A percentile compares a stretch with the other conserved stretches of the same genome.
Evolutionary conservation across 2,888 invertebrate genomes (phyloP).

Genomic region (Saturnia japonica): DNA sequence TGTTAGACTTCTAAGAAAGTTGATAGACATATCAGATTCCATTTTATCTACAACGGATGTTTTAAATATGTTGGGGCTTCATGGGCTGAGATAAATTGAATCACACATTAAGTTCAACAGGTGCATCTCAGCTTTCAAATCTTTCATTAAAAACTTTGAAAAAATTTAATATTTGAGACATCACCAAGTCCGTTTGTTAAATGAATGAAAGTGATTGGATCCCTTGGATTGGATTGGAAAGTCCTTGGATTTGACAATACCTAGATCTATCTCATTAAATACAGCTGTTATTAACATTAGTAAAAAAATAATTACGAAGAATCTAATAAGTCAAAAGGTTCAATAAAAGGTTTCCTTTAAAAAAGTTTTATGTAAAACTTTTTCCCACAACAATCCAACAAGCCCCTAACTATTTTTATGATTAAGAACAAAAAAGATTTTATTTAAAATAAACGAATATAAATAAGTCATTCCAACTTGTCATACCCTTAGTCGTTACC

Average conservation of each 20-base stretch:
- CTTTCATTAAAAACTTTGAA: not conserved
- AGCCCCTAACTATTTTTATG: not conserved
- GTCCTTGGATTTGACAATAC: no score
- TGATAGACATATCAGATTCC: not conserved
- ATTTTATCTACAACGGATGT: conserved; percentile 4
- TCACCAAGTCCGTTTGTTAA: not conserved
- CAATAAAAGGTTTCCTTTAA: not conserved
- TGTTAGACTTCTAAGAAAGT: not conserved
- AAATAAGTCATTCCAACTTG: not conserved
- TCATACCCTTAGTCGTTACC: conserved; percentile 35
- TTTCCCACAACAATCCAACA: not conserved
- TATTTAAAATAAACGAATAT: no score
- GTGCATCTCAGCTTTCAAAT: not conserved
- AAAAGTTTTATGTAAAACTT: not conserved
- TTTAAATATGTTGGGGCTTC: not conserved
- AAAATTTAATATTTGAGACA: no score
- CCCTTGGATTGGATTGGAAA: no score
- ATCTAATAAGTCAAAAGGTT: not conserved
- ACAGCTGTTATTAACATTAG: not conserved
- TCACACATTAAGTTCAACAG: not conserved
- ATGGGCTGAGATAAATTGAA: not conserved
- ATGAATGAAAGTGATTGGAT: not conserved
- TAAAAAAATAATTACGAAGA: not conserved
- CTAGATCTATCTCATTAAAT: not conserved
- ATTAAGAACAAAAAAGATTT: no score